Percentiles rank a stretch among this genome's conserved stretches.
Conservation (phyloP, 1,140 invertebrate species). For the Papilio dardanus region DNA sequence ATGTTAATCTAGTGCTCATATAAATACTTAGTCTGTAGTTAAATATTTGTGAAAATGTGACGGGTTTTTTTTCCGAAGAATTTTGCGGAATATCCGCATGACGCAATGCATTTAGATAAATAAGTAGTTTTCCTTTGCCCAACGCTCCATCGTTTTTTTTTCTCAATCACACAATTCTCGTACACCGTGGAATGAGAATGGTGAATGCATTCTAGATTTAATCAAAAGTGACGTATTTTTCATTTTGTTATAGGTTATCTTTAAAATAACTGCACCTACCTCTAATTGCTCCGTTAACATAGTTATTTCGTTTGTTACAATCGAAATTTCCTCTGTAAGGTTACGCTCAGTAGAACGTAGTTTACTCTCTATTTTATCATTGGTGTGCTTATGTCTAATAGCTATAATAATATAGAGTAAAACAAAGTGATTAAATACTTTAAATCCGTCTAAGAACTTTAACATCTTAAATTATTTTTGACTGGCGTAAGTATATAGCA, state of each 20-base stretch:
- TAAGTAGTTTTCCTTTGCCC: too few species aligned
- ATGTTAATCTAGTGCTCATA: not conserved
- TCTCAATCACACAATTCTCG: too few species aligned
- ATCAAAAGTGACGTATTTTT: not conserved
- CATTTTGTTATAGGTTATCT: not conserved
- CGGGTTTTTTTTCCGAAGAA: too few species aligned
- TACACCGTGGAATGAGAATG: too few species aligned
- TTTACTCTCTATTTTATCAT: conserved; percentile 46
- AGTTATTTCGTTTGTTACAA: conserved; percentile 50
- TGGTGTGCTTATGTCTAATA: conserved; percentile 52
- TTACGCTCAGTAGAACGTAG: conserved; percentile 52
- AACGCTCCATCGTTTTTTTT: too few species aligned
- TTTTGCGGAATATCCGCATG: too few species aligned
- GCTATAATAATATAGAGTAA: conserved; percentile 51
- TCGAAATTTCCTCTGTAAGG: conserved; percentile 53
- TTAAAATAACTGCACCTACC: conserved; percentile 44
- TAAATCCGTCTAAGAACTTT: not conserved
- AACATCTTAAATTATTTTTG: not conserved
- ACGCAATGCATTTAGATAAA: too few species aligned
- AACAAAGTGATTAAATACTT: not conserved
- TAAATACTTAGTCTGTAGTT: not conserved
- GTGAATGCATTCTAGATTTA: too few species aligned
- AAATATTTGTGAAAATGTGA: too few species aligned
- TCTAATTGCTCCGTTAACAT: conserved; percentile 53
- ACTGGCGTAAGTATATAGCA: not conserved